Evolutionary conservation across 2,797 vertebrate genomes (phyloP).

Genomic region (Nannoperca obscura): DNA sequence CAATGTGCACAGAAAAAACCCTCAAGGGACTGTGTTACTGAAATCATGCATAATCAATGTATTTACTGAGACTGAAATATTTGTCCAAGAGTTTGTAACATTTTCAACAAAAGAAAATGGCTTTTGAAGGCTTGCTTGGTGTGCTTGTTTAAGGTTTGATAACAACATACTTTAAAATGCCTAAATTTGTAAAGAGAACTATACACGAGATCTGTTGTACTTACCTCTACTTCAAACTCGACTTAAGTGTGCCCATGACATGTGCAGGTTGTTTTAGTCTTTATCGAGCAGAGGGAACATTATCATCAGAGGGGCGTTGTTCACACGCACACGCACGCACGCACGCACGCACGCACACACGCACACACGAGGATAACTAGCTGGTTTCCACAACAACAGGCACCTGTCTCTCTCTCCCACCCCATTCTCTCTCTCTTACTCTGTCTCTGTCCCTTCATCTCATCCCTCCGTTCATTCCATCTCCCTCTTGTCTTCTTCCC

Average conservation of each 20-base stretch:
- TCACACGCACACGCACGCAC: constrained; percentile 34
- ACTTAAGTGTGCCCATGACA: background rate
- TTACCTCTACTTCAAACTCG: constrained; percentile 4
- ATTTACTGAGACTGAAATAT: background rate
- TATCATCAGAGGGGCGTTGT: constrained; percentile 61
- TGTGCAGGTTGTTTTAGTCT: constrained; percentile 34
- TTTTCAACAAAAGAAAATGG: background rate
- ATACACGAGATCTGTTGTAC: background rate
- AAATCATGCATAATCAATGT: background rate
- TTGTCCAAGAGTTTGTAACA: background rate
- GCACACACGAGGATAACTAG: constrained; percentile 54
- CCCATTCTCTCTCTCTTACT: background rate
- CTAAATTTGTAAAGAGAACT: background rate
- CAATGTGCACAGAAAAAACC: background rate
- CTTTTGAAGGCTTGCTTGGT: background rate
- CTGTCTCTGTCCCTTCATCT: constrained; percentile 21
- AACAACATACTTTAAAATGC: background rate
- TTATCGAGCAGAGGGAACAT: constrained; percentile 61
- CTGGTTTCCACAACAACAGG: constrained; percentile 69
- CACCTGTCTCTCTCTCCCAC: constrained; percentile 38
- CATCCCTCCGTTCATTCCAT: constrained; percentile 33
- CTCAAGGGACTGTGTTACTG: background rate
- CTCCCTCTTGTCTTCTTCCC: constrained; percentile 28
- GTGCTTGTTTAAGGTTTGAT: background rate
- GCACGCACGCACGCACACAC: constrained; percentile 25